Base-by-base conservation (phyloP, 2,888 invertebrate species). In the Volucella bombylans region DNA sequence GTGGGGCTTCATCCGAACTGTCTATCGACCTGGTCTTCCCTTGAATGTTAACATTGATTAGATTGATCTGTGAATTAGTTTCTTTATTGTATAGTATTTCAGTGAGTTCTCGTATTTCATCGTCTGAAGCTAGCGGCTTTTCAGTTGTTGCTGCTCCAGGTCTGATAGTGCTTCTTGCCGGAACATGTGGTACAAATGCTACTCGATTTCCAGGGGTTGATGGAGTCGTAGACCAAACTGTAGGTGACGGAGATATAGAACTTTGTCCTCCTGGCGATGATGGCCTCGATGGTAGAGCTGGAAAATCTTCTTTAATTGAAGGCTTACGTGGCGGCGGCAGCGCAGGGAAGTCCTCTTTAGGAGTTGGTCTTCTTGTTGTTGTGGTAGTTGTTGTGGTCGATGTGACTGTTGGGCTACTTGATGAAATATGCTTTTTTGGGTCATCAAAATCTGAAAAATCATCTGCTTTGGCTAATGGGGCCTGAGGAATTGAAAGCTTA, bases 81-180 rank as follows among this genome's bases (percentile, higher is more conserved):
- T 97, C 97, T 89, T 95, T 95, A 73, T 93, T 93, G 76, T 95
- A 93, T 18, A 97, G 91, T 68, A 94, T 94, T 91, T 97, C 96
- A 14, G 96, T 94, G 65, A 96, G 92, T 55, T 93, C 93, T 88
- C 94, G 93, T 54, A 96, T 90, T 90, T 96, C 95, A 86, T 92
- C 92, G 88, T 96, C 95, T 71, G 93, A 94, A 39, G 94, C 92
- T 47, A 93, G 89, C 23, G 93, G 91, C 87, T 93, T 94, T 47
- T 93, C 93, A 2, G 88, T 77, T 0, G 87, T 86, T 4, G 82
- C 77, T 39, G 91, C 87, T 39, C 90, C 91, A 2, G 90, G 90
- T 39, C 88, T 89, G 49, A 88, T 90, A 11, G 89, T 88, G 0
- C 88, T 86, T 4, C 65, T 82, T 8, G 41, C 69, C 0, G 87